Base-by-base conservation (phyloP, 64 coral and sea anemone species). In the Porites australiensis region DNA sequence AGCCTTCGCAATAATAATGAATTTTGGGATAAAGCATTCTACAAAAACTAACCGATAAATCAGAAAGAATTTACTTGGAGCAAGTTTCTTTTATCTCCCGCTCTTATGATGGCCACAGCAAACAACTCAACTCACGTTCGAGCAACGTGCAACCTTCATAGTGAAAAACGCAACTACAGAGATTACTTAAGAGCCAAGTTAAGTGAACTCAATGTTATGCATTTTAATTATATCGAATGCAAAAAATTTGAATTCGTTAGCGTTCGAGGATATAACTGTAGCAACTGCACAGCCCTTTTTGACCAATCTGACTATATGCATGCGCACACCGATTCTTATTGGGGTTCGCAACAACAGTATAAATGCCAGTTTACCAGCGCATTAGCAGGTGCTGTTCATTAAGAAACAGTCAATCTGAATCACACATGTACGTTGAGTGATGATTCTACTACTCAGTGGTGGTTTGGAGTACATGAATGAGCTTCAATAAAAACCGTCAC, bases 101-200 rank as follows among this genome's bases (percentile, higher is more conserved):
- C 20, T 6, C 46, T 19, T 2, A 95, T 95, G 89, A 75, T 76
- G 12, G 54, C 60, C 37, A 19, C 88, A 16, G 58, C 70, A 10
- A 72, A 58, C 14, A n/a, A n/a, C n/a, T 90, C 94, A 3, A 88
- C 94, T 63, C 89, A 95, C 19, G 72, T 90, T 11, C 88, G 94
- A 69, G 89, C 89, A 47, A 95, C 84, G 15, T 95, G 94, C 70
- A 95, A 95, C 67, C 92, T 80, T 77, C 63, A 72, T 21, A 74
- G 14, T 8, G 83, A 92, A 82, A 89, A 83, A 13, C 48, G 88
- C 19, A 75, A 13, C 21, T 80, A 88, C 11, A 95, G 67, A 16
- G 94, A 95, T 63, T 95, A 92, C 51, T 77, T 88, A 3, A 84
- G 83, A 54, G 94, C 71, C 58, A 87, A 79, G 49, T 12, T 91